These are phyloP conservation scores for Phocoena sinus DNA, from an alignment of 2,113 vertebrate genomes.

Conservation along the genomic window DNA sequence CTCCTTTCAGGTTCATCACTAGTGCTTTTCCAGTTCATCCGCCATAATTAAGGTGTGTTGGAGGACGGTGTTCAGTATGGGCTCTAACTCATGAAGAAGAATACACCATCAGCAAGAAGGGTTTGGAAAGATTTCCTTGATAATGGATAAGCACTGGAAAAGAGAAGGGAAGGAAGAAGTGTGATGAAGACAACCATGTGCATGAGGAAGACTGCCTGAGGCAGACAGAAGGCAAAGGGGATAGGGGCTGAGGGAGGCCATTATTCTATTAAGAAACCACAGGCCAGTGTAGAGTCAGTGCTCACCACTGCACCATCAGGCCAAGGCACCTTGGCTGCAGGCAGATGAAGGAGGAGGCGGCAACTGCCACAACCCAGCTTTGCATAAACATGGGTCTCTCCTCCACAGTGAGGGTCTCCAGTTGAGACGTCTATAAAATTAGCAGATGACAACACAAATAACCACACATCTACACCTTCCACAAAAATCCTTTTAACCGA, in stretches of 20 bases:
- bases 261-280: neutral
- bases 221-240: neutral
- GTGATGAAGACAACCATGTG: neutral
- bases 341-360: neutral
- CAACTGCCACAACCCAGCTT: neutral
- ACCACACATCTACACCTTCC: neutral
- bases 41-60: neutral
- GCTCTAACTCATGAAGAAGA: neutral
- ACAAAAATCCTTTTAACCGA: slow-evolving; percentile 14
- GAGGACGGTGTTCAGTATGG: neutral
- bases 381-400: neutral
- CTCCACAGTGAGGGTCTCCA: neutral
- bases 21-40: neutral
- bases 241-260: neutral
- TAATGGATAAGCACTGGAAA: neutral
- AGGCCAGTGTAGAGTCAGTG: neutral
- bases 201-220: neutral
- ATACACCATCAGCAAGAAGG: neutral
- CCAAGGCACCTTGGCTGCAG: neutral
- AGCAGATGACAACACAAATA: neutral
- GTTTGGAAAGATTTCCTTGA: neutral
- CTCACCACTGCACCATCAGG: neutral
- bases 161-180: neutral
- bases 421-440: neutral
- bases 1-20: neutral